Base-by-base conservation (phyloP, 2,113 vertebrate species). In the Strix uralensis region DNA sequence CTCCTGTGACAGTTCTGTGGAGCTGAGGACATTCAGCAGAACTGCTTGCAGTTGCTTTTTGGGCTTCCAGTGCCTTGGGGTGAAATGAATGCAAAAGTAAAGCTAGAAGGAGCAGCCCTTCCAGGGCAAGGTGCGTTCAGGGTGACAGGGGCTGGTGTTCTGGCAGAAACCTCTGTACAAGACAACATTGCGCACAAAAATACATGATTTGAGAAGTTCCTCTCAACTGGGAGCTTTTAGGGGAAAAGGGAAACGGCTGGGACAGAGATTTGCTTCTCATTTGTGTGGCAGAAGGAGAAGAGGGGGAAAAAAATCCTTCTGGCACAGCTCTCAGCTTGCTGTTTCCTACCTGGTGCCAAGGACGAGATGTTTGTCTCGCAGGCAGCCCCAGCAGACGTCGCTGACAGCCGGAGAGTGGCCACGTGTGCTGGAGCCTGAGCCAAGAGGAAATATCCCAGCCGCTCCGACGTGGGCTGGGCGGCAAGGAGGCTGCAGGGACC, bases 281-380 rank as follows among this genome's bases (percentile, higher is more conserved):
- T 62, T 61, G 29, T 67, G 55, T 38, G 29, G 79, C 67, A 86
- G 82, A 65, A 90, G 40, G 25, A 85, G 42, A 42, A 58, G 5
- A 7, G n/a, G 67, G 47, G 8, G 5, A 0, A n/a, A 19, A 62
- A 86, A 49, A 9, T 40, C 63, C 75, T 92, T 93, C 88, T 0
- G 1, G 71, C 11, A 2, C 67, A 73, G 90, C 47, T 82, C 58
- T 80, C 42, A 0, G 67, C 61, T 92, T 1, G 2, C 51, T 38
- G 11, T 63, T 92, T 90, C 55, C 67, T 78, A 94, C 90, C 80
- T 94, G 92, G 29, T 93, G 90, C 95, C 94, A 83, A 93, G 92
- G 94, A 69, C 7, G 5, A 72, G 94, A 6, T 90, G 96, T 95
- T 96, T 96, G 95, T 92, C 75, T 91, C 3, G 0, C 81, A 71